A percentile compares a stretch with the other conserved stretches of the same genome.
Evolutionary conservation across 1,140 invertebrate species (phyloP).

Genomic region (Notospermus geniculatus): DNA sequence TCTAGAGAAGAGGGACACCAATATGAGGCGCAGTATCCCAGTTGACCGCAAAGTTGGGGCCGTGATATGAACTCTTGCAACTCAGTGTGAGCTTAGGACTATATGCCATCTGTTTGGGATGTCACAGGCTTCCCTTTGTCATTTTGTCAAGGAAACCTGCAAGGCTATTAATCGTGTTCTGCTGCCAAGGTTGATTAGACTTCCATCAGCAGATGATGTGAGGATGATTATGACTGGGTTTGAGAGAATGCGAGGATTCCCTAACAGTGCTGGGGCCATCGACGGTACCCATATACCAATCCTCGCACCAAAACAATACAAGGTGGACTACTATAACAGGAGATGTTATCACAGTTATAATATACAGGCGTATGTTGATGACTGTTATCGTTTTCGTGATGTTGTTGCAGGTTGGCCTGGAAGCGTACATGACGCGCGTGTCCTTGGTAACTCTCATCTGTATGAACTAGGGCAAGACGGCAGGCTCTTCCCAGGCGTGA

Average conservation of each 20-base stretch:
- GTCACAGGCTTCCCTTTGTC: background rate
- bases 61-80: background rate
- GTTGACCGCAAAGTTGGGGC: background rate
- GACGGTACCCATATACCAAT: constrained; percentile 4
- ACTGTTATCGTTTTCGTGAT: background rate
- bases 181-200: background rate
- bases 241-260: background rate
- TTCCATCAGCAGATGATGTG: background rate
- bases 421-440: background rate
- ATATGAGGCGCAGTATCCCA: background rate
- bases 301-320: background rate
- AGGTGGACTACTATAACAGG: background rate
- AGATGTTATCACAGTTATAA: background rate
- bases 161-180: background rate
- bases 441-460: background rate
- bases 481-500: background rate
- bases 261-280: background rate
- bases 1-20: background rate
- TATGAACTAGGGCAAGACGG: background rate
- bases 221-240: background rate
- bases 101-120: background rate
- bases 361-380: background rate
- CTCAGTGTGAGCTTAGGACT: background rate
- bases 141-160: background rate
- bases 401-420: background rate